A percentile compares a stretch with the other conserved stretches of the same genome.
Evolutionary conservation across 2,888 invertebrate genomes (phyloP).

Genomic region (Napeogenes inachia): DNA sequence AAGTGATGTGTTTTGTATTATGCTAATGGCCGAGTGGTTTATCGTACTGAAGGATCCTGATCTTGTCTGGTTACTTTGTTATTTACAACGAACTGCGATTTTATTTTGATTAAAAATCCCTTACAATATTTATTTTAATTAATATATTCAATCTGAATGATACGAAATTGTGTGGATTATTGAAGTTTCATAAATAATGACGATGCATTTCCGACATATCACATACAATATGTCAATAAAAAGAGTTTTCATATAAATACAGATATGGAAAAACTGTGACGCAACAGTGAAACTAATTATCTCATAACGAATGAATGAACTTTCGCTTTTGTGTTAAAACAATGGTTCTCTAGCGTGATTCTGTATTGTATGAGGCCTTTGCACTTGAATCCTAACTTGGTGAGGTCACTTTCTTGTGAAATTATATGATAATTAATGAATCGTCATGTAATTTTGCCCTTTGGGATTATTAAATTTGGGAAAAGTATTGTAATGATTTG

Average conservation of each 20-base stretch:
- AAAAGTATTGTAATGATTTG: no score
- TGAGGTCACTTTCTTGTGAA: conserved; percentile 29
- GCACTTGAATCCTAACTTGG: conserved; percentile 26
- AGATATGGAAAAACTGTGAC: conserved; percentile 68
- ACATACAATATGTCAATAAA: conserved; percentile 46
- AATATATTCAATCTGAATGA: no score
- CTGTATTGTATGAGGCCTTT: conserved; percentile 43
- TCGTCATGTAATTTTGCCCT: not conserved
- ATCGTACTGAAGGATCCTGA: conserved; percentile 23
- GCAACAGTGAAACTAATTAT: conserved; percentile 76
- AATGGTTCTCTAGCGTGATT: conserved; percentile 64
- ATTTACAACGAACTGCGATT: not conserved
- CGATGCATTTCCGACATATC: conserved; percentile 47
- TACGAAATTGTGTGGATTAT: no score
- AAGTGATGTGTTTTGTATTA: conserved; percentile 41
- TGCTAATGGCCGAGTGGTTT: conserved; percentile 41
- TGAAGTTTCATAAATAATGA: conserved; percentile 1
- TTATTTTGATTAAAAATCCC: conserved; percentile 3
- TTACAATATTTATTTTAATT: not conserved
- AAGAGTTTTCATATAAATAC: conserved; percentile 51
- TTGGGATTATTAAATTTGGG: no score
- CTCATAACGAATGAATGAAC: conserved; percentile 69
- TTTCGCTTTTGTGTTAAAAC: conserved; percentile 75
- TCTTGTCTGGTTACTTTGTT: not conserved
- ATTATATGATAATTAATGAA: conserved; percentile 8